Percentiles rank a stretch among this genome's conserved stretches.
Evolutionary conservation across 1,140 invertebrate species (phyloP).

Genomic region (Trichonephila inaurata): DNA sequence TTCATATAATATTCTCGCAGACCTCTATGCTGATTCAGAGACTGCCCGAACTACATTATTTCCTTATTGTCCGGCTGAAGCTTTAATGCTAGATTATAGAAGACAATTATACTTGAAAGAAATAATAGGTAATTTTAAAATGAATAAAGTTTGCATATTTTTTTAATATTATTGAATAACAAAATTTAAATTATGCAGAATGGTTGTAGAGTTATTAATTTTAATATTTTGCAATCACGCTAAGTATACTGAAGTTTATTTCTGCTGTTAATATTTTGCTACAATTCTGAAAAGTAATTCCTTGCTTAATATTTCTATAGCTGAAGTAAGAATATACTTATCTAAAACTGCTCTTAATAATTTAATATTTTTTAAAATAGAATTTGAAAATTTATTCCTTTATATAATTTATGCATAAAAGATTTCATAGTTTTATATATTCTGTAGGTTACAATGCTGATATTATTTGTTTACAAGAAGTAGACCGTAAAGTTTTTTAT

Average conservation of each 20-base stretch:
- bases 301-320: too few relatives aligned
- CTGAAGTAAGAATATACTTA: too few relatives aligned
- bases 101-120: slow-evolving; percentile 92
- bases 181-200: too few relatives aligned
- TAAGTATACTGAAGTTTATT: too few relatives aligned
- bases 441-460: slow-evolving; percentile 91
- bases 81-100: slow-evolving; percentile 91
- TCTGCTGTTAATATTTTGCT: too few relatives aligned
- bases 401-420: too few relatives aligned
- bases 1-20: slow-evolving; percentile 93
- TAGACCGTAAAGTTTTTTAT: slow-evolving; percentile 90
- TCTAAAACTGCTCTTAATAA: too few relatives aligned
- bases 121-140: slow-evolving; percentile 84
- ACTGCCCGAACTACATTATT: slow-evolving; percentile 86
- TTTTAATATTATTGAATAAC: not conserved
- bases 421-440: slow-evolving; percentile 31
- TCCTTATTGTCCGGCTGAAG: slow-evolving; percentile 89
- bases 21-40: slow-evolving; percentile 91
- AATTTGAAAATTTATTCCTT: too few relatives aligned
- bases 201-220: too few relatives aligned
- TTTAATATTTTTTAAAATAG: too few relatives aligned
- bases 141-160: not conserved
- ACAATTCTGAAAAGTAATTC: too few relatives aligned
- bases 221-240: too few relatives aligned
- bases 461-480: slow-evolving; percentile 95